These are phyloP conservation scores for Ictidomys tridecemlineatus DNA, from an alignment of 2,113 vertebrate genomes.

Conservation along the genomic window DNA sequence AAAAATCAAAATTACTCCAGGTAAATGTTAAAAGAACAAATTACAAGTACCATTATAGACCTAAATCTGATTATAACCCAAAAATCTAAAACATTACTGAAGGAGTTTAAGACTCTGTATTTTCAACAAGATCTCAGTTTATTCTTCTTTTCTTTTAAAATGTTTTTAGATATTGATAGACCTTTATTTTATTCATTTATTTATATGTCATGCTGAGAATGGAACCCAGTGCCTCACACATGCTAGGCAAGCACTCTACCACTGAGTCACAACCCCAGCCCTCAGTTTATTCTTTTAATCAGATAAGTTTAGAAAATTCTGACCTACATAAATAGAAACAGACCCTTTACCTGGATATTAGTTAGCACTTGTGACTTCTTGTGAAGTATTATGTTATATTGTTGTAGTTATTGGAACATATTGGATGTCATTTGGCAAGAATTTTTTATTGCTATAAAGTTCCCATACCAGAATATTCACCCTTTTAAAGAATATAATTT, in stretches of 20 bases:
- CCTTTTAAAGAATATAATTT: background rate
- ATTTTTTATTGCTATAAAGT: background rate
- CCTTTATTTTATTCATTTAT: no score
- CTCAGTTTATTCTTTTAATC: slow-evolving; percentile 6
- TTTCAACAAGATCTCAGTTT: slow-evolving; percentile 25
- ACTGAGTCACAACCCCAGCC: no score
- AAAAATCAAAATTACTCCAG: slow-evolving; percentile 18
- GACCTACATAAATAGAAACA: background rate
- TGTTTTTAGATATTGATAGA: no score
- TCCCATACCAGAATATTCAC: slow-evolving; percentile 22
- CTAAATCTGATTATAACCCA: background rate
- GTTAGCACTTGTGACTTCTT: background rate
- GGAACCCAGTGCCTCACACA: no score
- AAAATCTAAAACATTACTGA: background rate
- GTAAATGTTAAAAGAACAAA: slow-evolving; percentile 3
- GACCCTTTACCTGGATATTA: background rate
- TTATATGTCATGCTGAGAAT: no score
- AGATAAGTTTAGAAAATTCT: background rate
- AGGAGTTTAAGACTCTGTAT: background rate
- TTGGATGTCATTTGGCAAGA: background rate
- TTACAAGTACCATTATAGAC: background rate
- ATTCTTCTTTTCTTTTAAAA: no score
- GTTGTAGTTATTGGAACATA: background rate
- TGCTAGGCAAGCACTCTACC: no score
- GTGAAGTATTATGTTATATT: background rate